These are phyloP conservation scores for Epinephelus cyanopodus DNA, from an alignment of 2,113 vertebrate species.

Conservation along the genomic window DNA sequence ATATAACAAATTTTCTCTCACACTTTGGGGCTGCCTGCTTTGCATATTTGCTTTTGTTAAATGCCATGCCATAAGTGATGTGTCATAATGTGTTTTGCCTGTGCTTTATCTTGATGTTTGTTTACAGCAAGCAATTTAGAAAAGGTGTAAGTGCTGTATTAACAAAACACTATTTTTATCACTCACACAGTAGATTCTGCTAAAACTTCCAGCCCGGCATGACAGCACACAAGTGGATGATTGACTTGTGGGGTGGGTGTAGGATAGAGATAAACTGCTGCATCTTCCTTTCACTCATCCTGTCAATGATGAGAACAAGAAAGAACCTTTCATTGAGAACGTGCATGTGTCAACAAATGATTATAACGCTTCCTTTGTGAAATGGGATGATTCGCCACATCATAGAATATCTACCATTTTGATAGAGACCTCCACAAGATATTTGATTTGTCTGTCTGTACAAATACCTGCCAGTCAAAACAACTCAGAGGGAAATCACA, in stretches of 20 bases:
- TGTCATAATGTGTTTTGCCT: not conserved
- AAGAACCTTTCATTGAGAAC: constrained; percentile 32
- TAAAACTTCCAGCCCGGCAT: constrained; percentile 11
- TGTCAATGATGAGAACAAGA: constrained; percentile 57
- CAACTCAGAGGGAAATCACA: constrained; percentile 42
- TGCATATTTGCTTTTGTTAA: constrained; percentile 24
- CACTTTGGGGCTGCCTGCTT: not conserved
- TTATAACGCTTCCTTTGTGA: constrained; percentile 55
- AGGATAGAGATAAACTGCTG: constrained; percentile 58
- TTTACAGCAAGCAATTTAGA: constrained; percentile 7
- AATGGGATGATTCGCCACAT: constrained; percentile 62
- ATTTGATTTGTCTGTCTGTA: constrained; percentile 59
- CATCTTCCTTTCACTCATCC: constrained; percentile 59
- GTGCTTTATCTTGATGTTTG: constrained; percentile 7
- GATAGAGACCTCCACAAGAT: constrained; percentile 49
- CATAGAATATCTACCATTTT: constrained; percentile 59
- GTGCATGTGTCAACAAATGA: constrained; percentile 44
- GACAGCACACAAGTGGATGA: constrained; percentile 52
- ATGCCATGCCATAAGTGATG: not conserved
- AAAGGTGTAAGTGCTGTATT: constrained; percentile 5
- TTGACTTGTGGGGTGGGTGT: constrained; percentile 43
- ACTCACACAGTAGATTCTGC: not conserved
- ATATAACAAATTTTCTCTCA: not conserved
- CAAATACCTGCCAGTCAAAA: constrained; percentile 71
- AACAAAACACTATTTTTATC: constrained; percentile 31